Evolutionary conservation across 2,888 invertebrate genomes (phyloP), one percentile per base, ranked within the genome.

Genomic region (Drosophila nigricruria): DNA sequence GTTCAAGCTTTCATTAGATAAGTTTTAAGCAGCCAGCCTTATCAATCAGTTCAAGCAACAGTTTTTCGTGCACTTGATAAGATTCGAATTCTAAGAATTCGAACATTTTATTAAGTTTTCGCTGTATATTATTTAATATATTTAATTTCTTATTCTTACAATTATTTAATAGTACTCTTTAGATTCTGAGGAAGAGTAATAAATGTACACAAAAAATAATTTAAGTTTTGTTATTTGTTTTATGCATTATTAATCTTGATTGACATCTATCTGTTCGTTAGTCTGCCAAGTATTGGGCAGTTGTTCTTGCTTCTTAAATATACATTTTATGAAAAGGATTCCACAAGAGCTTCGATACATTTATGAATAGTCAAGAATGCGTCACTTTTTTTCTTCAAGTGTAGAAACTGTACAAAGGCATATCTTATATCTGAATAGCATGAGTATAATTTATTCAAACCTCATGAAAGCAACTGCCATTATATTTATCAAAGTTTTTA

Each of bases 401-500:
- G 49, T 49, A 30, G 18, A 12, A 49, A 49, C 49, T 49, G 14
- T 18, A 32, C 30, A 18, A 10, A 30, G 49, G 18, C 32, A 20
- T 49, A 53, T 53, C 36, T 10, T 14, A 27, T 27, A 40, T 18
- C 38, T 9, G 10, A 34, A 38, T 5, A 27, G 45, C 49, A 12
- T 14, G 56, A 16, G 18, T 58, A 36, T 43, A 61, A 54, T 54
- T 43, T 34, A 70, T 66, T n/a, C 36, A 56, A 43, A 47, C n/a
- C 30, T 32, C 32, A 34, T 32, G 27, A 64, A n/a, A 38, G 8
- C 30, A 45, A 68, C 42, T 73, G 52, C 47, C 58, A 65, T 62
- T 54, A 61, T 36, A 30, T 65, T 64, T 62, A 70, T 62, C 43
- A 43, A 23, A 23, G 57, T 61, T 69, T 49, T 59, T 58, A 38